Percentiles rank a stretch among this genome's conserved stretches.
Evolutionary conservation across 2,113 vertebrate species (phyloP).

Genomic region (Athene cunicularia): DNA sequence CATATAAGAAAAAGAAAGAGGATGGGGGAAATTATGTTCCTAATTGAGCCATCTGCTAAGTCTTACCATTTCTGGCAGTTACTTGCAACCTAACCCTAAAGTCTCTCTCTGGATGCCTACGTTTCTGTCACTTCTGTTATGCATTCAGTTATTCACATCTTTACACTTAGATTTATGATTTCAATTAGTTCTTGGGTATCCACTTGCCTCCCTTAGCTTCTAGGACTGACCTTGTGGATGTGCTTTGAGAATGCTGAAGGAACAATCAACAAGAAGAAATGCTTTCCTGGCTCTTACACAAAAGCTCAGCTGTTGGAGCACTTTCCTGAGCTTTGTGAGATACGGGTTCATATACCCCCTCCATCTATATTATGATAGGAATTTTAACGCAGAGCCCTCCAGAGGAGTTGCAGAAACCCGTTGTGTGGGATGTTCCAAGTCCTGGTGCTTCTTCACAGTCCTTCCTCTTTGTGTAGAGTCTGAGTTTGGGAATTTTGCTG

Average conservation of each 20-base stretch:
- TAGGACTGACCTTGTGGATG: background rate
- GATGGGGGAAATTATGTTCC: background rate
- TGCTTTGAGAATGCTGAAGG: background rate
- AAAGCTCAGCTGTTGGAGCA: background rate
- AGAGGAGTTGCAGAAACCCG: background rate
- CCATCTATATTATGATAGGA: background rate
- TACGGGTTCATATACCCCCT: fast-evolving
- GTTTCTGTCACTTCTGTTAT: background rate
- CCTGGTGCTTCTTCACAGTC: background rate
- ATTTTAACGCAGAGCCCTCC: background rate
- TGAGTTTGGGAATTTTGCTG: background rate
- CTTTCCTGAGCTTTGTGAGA: background rate
- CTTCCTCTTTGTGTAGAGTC: background rate
- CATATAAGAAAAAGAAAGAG: background rate
- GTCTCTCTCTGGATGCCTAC: background rate
- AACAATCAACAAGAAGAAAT: background rate
- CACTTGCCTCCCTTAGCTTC: background rate
- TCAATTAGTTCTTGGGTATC: background rate
- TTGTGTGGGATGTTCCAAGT: background rate
- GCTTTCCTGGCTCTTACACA: background rate
- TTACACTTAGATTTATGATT: background rate
- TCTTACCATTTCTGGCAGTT: background rate
- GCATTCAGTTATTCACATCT: background rate
- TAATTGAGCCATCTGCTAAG: background rate
- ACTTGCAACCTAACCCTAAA: background rate